Conservation (phyloP, 2,888 invertebrate species). For the Proisotoma minuta region DNA sequence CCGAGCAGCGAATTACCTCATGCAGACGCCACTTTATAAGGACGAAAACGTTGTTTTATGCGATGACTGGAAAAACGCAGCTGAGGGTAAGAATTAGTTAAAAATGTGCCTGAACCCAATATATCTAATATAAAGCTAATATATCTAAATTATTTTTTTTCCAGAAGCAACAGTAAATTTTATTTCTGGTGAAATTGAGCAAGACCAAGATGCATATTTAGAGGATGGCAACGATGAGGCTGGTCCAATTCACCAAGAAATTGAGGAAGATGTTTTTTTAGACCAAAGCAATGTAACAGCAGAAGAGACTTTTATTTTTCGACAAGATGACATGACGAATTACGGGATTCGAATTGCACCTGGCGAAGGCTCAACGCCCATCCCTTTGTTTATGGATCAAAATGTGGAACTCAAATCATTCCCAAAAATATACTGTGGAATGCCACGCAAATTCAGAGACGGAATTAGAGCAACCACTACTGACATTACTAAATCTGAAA, state of each 20-base stretch:
- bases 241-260: too few species aligned
- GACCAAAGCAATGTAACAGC: not conserved
- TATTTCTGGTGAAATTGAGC: not conserved
- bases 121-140: not conserved
- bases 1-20: conserved; percentile 32
- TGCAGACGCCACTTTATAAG: conserved; percentile 19
- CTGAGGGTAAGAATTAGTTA: not conserved
- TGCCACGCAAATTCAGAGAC: conserved; percentile 11
- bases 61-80: conserved; percentile 41
- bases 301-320: conserved; percentile 12
- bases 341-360: conserved; percentile 20
- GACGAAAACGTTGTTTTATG: conserved; percentile 41
- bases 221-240: too few species aligned
- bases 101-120: not conserved
- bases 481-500: conserved; percentile 23
- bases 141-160: not conserved
- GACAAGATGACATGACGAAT: not conserved
- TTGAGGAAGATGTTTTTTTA: not conserved
- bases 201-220: too few species aligned
- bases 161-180: not conserved
- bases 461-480: conserved; percentile 12
- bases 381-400: conserved; percentile 14
- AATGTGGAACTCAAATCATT: conserved; percentile 26
- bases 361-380: conserved; percentile 23
- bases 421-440: conserved; percentile 31